These are phyloP conservation scores for Volucella inanis DNA, from an alignment of 2,888 invertebrate species.

Conservation along the genomic window DNA sequence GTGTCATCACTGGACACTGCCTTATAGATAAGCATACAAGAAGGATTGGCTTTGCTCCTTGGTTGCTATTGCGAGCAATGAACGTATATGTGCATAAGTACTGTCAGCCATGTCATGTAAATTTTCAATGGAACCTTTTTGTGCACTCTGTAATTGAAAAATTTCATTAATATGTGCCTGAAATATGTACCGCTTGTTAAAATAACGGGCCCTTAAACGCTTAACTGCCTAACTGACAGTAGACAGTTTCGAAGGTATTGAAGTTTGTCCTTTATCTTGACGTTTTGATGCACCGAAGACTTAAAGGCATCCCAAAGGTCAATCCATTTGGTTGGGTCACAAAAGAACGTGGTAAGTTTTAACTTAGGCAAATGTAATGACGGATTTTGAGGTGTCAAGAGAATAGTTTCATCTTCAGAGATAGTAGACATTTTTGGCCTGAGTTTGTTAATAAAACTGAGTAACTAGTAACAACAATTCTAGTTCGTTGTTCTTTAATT, in stretches of 20 bases:
- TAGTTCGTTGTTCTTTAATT: neutral
- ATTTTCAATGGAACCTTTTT: neutral
- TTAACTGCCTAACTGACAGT: slow-evolving; percentile 14
- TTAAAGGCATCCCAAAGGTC: slow-evolving; percentile 27
- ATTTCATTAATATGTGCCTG: neutral
- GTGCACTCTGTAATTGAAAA: slow-evolving; percentile 1
- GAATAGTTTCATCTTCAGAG: too few relatives aligned
- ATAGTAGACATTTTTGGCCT: neutral
- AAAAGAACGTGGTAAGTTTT: slow-evolving; percentile 4
- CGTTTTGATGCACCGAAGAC: slow-evolving; percentile 1
- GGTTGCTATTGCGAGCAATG: too few relatives aligned
- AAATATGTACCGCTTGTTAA: neutral
- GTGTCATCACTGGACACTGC: too few relatives aligned
- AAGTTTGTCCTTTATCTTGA: slow-evolving; percentile 21
- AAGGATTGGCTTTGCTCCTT: too few relatives aligned
- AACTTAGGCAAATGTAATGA: neutral
- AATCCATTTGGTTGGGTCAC: slow-evolving; percentile 18
- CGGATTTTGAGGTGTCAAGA: too few relatives aligned
- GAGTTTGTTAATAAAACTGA: neutral
- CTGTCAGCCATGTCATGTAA: slow-evolving; percentile 5
- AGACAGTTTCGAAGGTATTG: slow-evolving; percentile 16
- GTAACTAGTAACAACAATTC: slow-evolving; percentile 21
- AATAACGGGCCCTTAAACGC: slow-evolving; percentile 13
- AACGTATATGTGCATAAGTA: neutral
- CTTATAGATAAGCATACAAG: too few relatives aligned